Evolutionary conservation across 2,797 vertebrate species (phyloP), one percentile per base, ranked within the genome.

Genomic region (Eulemur coronatus): DNA sequence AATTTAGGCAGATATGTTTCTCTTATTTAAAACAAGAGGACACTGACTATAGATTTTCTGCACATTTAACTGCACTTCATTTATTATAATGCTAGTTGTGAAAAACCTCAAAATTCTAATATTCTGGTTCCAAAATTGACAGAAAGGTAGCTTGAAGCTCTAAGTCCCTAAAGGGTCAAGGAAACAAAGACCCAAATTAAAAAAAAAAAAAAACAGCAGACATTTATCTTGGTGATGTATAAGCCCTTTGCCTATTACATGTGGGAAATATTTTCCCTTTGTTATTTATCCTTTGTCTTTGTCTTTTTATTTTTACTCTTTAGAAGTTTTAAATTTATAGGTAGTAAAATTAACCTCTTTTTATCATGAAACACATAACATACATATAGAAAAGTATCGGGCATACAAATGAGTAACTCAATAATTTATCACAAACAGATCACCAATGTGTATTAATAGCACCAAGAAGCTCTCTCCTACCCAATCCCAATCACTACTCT

Each of bases 311-410:
- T 61, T 95, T 84, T 70, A 70, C 14, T 91, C 38, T 78, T 90
- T n/a, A 88, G 57, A 93, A 80, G 33, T 70, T 93, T 93, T 91
- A 87, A 82, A 90, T 67, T 93, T 61, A 81, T 55, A 17, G 81
- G 18, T 38, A 76, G 35, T 28, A 95, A 82, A 41, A 76, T 61
- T 81, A 55, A 22, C 5, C 50, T 52, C 15, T 91, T 86, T 75
- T 76, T 76, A 33, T 52, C 20, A 86, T 82, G 30, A 70, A 94
- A 73, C 80, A 63, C 4, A 6, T 94, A 7, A 14, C 72, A 79
- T 84, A 43, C 1, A 57, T 65, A 84, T 24, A 90, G 22, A 80
- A 84, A 61, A 59, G 13, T 80, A 0, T 46, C 87, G 17, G 24
- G 11, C 82, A 87, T 50, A 57, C 38, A 93, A 82, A 85, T 57